These are phyloP conservation scores for Stichopus chloronotus DNA, from an alignment of 35 echinoderm and acorn worm species.

Conservation along the genomic window DNA sequence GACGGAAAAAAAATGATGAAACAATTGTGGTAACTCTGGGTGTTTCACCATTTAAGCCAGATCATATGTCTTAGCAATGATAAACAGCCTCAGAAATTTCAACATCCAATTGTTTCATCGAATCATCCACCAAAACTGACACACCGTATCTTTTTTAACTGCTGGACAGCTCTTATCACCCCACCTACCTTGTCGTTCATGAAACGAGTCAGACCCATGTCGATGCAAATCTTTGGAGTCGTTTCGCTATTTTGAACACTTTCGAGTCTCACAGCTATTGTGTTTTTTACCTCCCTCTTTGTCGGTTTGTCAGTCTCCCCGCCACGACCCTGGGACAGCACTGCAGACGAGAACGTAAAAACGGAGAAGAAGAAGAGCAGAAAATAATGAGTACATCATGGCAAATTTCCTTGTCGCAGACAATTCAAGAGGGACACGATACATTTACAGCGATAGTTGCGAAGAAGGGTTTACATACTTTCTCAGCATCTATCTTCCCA, in stretches of 20 bases:
- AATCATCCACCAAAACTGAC: too few relatives aligned
- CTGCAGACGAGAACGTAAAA: too few relatives aligned
- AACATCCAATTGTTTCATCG: not conserved
- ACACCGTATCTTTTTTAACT: not conserved
- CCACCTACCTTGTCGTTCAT: constrained; percentile 41
- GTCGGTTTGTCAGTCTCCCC: constrained; percentile 23
- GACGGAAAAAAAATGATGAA: not conserved
- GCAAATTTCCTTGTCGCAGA: not conserved
- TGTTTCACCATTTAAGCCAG: not conserved
- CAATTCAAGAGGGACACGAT: not conserved
- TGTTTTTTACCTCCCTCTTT: constrained; percentile 32
- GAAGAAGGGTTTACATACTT: not conserved
- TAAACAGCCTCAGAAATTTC: not conserved
- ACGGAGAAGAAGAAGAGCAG: too few relatives aligned
- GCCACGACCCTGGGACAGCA: not conserved
- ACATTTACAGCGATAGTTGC: not conserved
- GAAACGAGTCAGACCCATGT: constrained; percentile 27
- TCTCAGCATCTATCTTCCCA: not conserved
- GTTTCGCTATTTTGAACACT: not conserved
- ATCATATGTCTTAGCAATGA: not conserved
- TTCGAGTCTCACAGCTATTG: not conserved
- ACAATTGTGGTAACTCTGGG: not conserved
- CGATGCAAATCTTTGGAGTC: constrained; percentile 44
- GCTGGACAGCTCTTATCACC: not conserved
- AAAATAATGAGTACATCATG: not conserved